Evolutionary conservation across 2,113 vertebrate genomes (phyloP), one percentile per base, ranked within the genome.

Genomic region (Psephotus haematonotus): DNA sequence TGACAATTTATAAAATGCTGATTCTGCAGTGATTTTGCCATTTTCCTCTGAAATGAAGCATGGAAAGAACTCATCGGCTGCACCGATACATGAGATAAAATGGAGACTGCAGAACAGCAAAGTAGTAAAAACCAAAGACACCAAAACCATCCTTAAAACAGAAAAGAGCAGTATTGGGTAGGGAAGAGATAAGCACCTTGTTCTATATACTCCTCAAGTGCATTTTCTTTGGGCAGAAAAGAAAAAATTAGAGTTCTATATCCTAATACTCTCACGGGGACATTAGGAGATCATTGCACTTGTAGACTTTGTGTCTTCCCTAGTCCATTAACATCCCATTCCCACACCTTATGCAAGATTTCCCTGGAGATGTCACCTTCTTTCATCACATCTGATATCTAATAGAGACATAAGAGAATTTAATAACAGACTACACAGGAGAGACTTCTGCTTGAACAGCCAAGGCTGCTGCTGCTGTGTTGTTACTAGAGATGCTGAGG

Each of bases 361-460:
- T 95, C 82, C 72, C 60, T 57, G 39, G 74, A 89, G 88, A 84
- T 5, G 37, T 68, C 90, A 91, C 93, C 83, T 82, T 79, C 49
- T 82, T 88, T 92, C 80, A 91, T 75, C 82, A 92, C 57, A 79
- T 82, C 80, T 82, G 88, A 86, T 88, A 86, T 83, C 90, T 92
- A 96, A 96, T 83, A 93, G 84, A 88, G 90, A 92, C 57, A 57
- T 82, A 84, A 88, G 69, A 93, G 43, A 84, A 93, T 94, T 94
- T 95, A 93, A 92, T 92, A 95, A 92, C 76, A 92, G 85, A 46
- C 67, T 83, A 46, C 82, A 86, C 50, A 90, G 50, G 64, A 27
- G 82, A 96, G 50, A 88, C 22, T 91, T 93, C 71, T 92, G 80
- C 77, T 90, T 55, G 55, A 86, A 71, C 35, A 81, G 60, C 33